Percentiles rank a stretch among this genome's conserved stretches.
Evolutionary conservation across 2,888 invertebrate genomes (phyloP).

Genomic region (Allolobophora icterica): DNA sequence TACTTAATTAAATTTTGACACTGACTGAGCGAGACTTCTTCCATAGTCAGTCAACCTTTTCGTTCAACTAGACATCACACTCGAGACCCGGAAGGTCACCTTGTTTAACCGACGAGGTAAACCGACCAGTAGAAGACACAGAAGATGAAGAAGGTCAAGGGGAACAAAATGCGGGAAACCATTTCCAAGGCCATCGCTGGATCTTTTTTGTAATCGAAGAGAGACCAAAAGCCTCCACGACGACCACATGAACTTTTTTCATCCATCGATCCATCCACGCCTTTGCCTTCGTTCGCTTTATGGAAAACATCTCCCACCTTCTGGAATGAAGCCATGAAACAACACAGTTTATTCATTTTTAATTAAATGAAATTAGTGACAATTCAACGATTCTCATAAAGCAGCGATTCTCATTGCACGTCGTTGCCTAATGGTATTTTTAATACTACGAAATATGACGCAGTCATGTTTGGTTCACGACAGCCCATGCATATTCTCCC

Average conservation of each 20-base stretch:
- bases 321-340: background rate
- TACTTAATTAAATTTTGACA: background rate
- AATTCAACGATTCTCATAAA: no score
- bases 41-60: background rate
- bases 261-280: background rate
- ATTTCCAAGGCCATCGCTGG: constrained; percentile 37
- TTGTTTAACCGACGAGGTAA: constrained; percentile 32
- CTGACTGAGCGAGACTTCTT: no score
- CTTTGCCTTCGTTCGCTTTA: background rate
- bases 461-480: no score
- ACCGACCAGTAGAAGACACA: constrained; percentile 44
- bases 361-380: no score
- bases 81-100: background rate
- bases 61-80: background rate
- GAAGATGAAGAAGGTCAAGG: constrained; percentile 42
- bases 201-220: constrained; percentile 6
- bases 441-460: no score
- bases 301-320: background rate
- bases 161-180: constrained; percentile 43
- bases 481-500: no score
- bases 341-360: background rate
- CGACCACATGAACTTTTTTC: background rate
- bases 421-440: no score
- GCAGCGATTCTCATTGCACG: no score
- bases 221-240: background rate